Conservation (phyloP, 1,140 invertebrate genomes). For the Cydia splendana region DNA sequence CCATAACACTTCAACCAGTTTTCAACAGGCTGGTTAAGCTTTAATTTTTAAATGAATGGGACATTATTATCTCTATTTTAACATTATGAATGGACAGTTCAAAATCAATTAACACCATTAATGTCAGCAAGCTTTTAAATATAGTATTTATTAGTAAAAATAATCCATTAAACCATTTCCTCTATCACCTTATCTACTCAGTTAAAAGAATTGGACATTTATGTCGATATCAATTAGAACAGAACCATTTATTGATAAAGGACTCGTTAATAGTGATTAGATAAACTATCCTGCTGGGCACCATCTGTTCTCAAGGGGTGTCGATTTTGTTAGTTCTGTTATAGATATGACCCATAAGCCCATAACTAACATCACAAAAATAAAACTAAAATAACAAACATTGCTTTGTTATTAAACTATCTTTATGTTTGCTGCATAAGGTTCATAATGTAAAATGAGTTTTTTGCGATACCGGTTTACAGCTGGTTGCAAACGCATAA, state of each 20-base stretch:
- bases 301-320: conserved; percentile 30
- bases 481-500: conserved; percentile 27
- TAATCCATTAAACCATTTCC: conserved; percentile 12
- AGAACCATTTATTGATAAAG: conserved; percentile 30
- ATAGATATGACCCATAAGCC: conserved; percentile 24
- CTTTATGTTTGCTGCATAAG: neutral
- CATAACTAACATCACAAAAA: conserved; percentile 1
- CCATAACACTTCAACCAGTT: conserved; percentile 12
- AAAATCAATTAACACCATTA: conserved; percentile 10
- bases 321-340: conserved; percentile 24
- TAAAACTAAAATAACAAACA: conserved; percentile 23
- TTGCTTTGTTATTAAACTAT: neutral
- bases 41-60: neutral
- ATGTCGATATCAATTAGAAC: conserved; percentile 30
- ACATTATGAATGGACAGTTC: neutral
- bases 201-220: conserved; percentile 17
- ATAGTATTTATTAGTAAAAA: conserved; percentile 1
- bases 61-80: neutral
- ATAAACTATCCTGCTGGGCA: conserved; percentile 20
- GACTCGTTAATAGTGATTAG: conserved; percentile 28
- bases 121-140: conserved; percentile 9
- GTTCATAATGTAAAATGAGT: neutral
- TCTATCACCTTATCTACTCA: neutral
- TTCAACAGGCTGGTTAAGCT: neutral
- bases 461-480: conserved; percentile 23